phyloP scores from a whole-genome alignment of 2,888 invertebrate species.

The Eupithecia vulgata region DNA sequence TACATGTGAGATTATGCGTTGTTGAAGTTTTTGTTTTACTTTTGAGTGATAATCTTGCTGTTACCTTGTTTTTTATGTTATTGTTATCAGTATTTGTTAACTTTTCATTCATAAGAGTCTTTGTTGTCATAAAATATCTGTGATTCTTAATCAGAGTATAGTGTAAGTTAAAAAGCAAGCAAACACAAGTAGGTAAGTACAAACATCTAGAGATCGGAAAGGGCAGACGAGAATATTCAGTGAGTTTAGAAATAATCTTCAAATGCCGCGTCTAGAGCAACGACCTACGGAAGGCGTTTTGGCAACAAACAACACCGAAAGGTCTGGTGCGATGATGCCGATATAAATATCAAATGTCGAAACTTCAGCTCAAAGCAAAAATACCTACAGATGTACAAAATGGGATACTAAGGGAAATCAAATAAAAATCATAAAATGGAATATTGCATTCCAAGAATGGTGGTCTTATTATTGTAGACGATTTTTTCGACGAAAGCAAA shows the following conservation, averaged over 20 bases:
- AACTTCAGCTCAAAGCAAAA: not conserved
- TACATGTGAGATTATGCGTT: too few relatives aligned
- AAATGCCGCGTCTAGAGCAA: conserved; percentile 14
- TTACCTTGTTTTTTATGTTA: too few relatives aligned
- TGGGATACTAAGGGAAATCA: not conserved
- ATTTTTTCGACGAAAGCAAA: too few relatives aligned
- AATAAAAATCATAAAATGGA: not conserved
- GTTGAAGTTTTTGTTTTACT: too few relatives aligned
- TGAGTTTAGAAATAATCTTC: conserved; percentile 16
- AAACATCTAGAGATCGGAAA: not conserved
- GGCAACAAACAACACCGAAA: conserved; percentile 15
- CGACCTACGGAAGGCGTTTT: conserved; percentile 8
- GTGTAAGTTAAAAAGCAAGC: not conserved
- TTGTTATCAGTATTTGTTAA: too few relatives aligned
- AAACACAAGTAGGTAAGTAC: not conserved
- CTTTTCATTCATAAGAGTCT: too few relatives aligned
- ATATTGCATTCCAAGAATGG: not conserved
- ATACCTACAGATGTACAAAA: not conserved
- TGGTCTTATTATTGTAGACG: not conserved
- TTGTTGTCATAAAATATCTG: too few relatives aligned
- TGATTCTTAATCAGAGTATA: not conserved
- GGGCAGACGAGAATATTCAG: conserved; percentile 10
- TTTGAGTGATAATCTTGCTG: too few relatives aligned
- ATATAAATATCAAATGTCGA: conserved; percentile 12
- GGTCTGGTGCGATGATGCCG: conserved; percentile 7